phyloP scores from a whole-genome alignment of 2,113 vertebrate genomes.

The Callorhinus ursinus region DNA sequence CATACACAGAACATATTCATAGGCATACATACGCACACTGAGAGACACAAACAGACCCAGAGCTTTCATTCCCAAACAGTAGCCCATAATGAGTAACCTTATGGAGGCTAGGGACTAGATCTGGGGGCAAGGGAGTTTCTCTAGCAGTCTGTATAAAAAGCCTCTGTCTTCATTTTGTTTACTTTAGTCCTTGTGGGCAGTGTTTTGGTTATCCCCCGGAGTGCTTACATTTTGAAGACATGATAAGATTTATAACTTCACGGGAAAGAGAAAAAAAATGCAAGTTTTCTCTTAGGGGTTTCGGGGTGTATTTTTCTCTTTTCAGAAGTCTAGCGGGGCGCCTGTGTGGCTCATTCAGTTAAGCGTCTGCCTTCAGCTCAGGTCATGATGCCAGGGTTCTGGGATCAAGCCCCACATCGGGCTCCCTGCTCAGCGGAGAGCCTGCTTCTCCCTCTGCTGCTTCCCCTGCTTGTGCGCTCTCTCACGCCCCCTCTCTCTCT shows the following conservation, averaged over 20 bases:
- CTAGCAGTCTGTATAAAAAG: neutral
- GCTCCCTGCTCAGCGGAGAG: too few species aligned
- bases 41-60: neutral
- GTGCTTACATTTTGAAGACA: neutral
- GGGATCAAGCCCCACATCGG: too few species aligned
- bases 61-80: neutral
- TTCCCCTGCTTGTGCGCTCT: too few species aligned
- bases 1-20: neutral
- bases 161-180: neutral
- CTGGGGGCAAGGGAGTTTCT: neutral
- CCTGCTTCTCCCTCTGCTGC: too few species aligned
- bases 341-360: too few species aligned
- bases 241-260: neutral
- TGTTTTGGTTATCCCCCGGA: neutral
- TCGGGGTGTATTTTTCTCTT: neutral
- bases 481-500: too few species aligned
- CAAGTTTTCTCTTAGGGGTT: neutral
- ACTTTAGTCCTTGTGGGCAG: neutral
- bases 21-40: neutral
- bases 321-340: neutral
- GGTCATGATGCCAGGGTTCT: too few species aligned
- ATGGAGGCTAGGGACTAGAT: neutral
- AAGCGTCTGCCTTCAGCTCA: too few species aligned
- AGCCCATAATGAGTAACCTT: neutral
- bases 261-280: neutral